A percentile compares a stretch with the other conserved stretches of the same genome.
phyloP scores from a whole-genome alignment of 2,888 invertebrate species.

The Quadroppia sp. region DNA sequence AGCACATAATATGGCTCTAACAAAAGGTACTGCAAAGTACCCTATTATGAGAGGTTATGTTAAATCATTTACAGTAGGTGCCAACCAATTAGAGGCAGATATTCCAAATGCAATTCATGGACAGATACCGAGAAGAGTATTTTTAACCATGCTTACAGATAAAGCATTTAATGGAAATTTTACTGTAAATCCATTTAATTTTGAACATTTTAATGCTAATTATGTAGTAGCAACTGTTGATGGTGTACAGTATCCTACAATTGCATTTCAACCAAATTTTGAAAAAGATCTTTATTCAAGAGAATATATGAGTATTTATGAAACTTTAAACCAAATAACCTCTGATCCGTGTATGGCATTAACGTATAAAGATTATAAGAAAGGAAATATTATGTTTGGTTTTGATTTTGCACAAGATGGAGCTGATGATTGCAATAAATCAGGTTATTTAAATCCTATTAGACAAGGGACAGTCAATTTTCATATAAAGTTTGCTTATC shows the following conservation, averaged over 20 bases:
- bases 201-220: constrained; percentile 6
- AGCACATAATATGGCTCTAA: neutral
- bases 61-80: neutral
- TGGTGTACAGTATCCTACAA: constrained; percentile 14
- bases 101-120: neutral
- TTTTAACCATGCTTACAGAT: neutral
- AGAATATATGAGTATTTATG: constrained; percentile 11
- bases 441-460: constrained; percentile 41
- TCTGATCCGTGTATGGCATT: neutral
- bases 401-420: constrained; percentile 46
- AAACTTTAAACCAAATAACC: constrained; percentile 50
- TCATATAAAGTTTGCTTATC: constrained; percentile 47
- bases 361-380: neutral
- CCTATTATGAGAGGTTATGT: constrained; percentile 21
- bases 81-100: neutral
- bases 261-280: constrained; percentile 3
- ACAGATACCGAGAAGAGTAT: neutral
- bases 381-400: neutral
- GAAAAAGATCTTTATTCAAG: neutral
- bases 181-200: neutral
- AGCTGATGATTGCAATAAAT: constrained; percentile 28
- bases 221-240: neutral
- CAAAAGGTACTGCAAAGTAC: neutral
- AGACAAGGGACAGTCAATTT: constrained; percentile 48
- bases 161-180: neutral